phyloP scores from a whole-genome alignment of 37 sponge, comb jelly and placozoan genomes.

The Ephydatia muelleri region DNA sequence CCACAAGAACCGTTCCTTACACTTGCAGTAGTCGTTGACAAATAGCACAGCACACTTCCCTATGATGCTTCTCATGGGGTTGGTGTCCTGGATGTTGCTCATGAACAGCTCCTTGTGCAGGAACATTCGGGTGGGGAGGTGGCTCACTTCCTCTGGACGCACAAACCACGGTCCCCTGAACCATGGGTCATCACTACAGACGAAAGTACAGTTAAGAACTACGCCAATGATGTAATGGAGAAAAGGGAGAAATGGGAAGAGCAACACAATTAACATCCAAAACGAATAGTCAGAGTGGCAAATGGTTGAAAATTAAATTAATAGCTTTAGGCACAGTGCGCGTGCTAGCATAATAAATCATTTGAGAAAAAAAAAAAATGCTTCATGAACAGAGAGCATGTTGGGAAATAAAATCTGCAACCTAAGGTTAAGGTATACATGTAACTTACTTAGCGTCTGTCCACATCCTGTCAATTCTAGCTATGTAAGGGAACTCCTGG shows the following conservation, averaged over 20 bases:
- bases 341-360: no score
- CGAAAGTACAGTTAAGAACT: no score
- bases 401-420: no score
- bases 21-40: conserved; percentile 68
- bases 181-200: conserved; percentile 83
- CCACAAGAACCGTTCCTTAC: conserved; percentile 39
- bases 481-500: conserved; percentile 81
- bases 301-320: no score
- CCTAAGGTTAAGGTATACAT: no score
- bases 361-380: no score
- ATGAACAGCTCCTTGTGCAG: conserved; percentile 80
- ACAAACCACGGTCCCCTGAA: conserved; percentile 95
- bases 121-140: conserved; percentile 84
- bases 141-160: conserved; percentile 70
- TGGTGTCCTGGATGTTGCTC: conserved; percentile 91
- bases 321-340: no score
- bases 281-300: no score
- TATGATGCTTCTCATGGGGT: conserved; percentile 88
- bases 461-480: conserved; percentile 93
- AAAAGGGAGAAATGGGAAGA: background rate
- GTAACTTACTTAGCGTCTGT: conserved; percentile 79
- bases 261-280: no score
- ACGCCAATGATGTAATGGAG: no score
- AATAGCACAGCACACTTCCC: conserved; percentile 76
- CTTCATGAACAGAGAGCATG: no score